These are phyloP conservation scores for Acronicta leporina DNA, from an alignment of 2,888 invertebrate genomes.

Conservation along the genomic window DNA sequence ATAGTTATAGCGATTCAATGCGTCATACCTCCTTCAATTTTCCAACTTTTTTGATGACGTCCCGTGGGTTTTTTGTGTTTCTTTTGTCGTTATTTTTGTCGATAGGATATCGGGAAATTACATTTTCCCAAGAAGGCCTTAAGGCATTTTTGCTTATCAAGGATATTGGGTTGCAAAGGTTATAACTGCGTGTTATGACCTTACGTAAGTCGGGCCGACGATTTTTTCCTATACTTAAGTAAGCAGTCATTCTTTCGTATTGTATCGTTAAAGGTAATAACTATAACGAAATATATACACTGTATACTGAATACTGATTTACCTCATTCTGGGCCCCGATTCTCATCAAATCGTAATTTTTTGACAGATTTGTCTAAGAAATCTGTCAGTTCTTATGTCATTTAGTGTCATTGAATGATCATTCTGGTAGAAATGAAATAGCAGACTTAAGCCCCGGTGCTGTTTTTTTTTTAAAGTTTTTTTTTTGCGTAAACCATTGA, in stretches of 20 bases:
- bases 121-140: conserved; percentile 30
- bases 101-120: conserved; percentile 30
- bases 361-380: too few relatives aligned
- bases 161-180: conserved; percentile 39
- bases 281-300: conserved; percentile 12
- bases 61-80: conserved; percentile 45
- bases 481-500: conserved; percentile 16
- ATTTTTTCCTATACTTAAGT: conserved; percentile 6
- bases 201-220: conserved; percentile 3
- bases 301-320: conserved; percentile 11
- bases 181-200: conserved; percentile 4
- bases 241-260: neutral
- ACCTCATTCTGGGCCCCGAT: conserved; percentile 24
- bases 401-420: too few relatives aligned
- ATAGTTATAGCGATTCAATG: conserved; percentile 49
- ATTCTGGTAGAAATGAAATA: too few relatives aligned
- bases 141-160: conserved; percentile 19
- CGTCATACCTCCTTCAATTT: conserved; percentile 53
- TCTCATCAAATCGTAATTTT: too few relatives aligned
- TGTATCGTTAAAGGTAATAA: neutral
- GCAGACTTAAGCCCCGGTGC: too few relatives aligned
- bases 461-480: too few relatives aligned
- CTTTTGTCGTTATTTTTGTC: conserved; percentile 30
- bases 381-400: too few relatives aligned
- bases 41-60: conserved; percentile 60